Evolutionary conservation across 2,113 vertebrate genomes (phyloP).

Genomic region (Proteles cristata): DNA sequence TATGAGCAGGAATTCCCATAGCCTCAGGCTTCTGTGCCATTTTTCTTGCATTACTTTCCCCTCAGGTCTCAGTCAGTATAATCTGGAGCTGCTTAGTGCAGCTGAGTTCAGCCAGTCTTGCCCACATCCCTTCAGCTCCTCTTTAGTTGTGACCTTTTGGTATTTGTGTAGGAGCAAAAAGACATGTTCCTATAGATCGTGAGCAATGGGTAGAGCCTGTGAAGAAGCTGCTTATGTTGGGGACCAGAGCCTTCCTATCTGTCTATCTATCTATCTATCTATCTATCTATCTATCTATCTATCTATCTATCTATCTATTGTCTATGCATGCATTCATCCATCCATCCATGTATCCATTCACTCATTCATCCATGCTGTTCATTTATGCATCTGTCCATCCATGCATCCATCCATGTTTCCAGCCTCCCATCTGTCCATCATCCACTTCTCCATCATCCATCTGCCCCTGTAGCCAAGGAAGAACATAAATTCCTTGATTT

Average conservation of each 20-base stretch:
- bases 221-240: background rate
- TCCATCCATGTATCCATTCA: background rate
- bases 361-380: background rate
- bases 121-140: background rate
- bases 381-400: background rate
- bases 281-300: too few relatives aligned
- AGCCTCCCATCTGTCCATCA: background rate
- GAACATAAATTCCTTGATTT: constrained; percentile 4
- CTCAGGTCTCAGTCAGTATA: background rate
- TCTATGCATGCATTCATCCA: background rate
- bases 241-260: background rate
- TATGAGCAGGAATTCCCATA: background rate
- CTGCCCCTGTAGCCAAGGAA: background rate
- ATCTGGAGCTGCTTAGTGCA: background rate
- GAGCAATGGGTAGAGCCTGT: background rate
- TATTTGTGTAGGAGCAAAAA: background rate
- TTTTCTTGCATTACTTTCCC: background rate
- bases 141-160: background rate
- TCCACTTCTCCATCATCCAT: background rate
- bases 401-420: too few relatives aligned
- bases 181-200: background rate
- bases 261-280: too few relatives aligned
- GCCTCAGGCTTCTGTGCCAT: background rate
- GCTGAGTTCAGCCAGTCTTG: background rate
- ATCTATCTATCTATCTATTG: too few relatives aligned